Conservation (phyloP, 2,888 invertebrate genomes). For the Dolichomitus sp. region DNA sequence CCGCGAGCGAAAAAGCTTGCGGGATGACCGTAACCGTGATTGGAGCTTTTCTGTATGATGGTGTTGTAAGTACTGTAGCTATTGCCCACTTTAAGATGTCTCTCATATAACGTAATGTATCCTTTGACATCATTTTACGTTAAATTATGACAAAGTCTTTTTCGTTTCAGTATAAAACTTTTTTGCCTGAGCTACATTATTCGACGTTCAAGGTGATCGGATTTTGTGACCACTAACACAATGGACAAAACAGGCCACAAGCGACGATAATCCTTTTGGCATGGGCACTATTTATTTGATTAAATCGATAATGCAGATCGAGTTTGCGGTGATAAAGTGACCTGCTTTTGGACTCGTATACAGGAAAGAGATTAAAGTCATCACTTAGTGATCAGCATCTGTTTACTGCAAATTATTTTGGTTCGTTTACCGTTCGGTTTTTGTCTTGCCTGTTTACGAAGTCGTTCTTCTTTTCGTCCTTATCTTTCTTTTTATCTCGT, state of each 20-base stretch:
- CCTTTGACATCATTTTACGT: neutral
- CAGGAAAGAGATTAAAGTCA: neutral
- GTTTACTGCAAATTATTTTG: slow-evolving; percentile 10
- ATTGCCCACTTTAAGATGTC: neutral
- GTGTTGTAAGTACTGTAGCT: neutral
- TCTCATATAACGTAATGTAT: neutral
- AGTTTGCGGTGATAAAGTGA: neutral
- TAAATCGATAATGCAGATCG: neutral
- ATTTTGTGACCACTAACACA: neutral
- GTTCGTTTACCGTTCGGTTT: neutral
- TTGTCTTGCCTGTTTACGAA: neutral
- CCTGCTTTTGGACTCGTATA: neutral
- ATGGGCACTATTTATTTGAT: neutral
- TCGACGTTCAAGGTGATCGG: neutral
- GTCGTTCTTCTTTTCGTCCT: neutral
- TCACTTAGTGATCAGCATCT: slow-evolving; percentile 11
- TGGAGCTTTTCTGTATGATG: slow-evolving; percentile 10
- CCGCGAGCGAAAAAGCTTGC: slow-evolving; percentile 44
- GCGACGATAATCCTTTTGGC: neutral
- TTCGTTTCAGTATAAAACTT: neutral
- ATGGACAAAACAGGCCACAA: neutral
- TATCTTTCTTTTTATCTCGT: slow-evolving; percentile 19
- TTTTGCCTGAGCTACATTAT: neutral
- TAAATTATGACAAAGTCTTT: neutral
- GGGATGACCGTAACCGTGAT: slow-evolving; percentile 55